These are phyloP conservation scores for Tetramorium simillimum DNA, from an alignment of 1,140 invertebrate species.

Conservation along the genomic window DNA sequence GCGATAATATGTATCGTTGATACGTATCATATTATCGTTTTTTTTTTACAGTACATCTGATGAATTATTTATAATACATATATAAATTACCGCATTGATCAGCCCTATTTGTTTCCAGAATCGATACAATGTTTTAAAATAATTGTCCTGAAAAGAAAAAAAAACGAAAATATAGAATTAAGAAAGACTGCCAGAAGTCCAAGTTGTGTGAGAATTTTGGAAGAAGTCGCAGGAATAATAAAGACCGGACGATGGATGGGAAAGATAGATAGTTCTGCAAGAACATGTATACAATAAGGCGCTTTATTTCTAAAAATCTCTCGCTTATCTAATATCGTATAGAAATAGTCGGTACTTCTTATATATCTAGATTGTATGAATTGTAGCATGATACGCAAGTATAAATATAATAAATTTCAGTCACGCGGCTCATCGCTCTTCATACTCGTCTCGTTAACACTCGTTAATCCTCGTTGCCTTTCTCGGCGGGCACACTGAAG, in stretches of 20 bases:
- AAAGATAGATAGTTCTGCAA: conserved; percentile 1
- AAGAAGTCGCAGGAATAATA: not conserved
- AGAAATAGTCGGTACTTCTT: conserved; percentile 46
- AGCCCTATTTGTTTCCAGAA: not conserved
- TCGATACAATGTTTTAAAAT: not conserved
- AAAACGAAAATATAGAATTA: not conserved
- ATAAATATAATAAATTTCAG: conserved; percentile 53
- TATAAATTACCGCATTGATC: not conserved
- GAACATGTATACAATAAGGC: conserved; percentile 50
- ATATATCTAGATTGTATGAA: conserved; percentile 19
- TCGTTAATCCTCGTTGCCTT: not conserved
- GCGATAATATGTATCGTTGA: not conserved
- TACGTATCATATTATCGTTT: no score
- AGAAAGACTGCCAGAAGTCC: not conserved
- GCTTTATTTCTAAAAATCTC: conserved; percentile 57
- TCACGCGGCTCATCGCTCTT: not conserved
- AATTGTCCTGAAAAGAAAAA: not conserved
- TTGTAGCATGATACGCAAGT: conserved; percentile 5
- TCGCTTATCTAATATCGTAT: conserved; percentile 26
- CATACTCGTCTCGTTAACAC: not conserved
- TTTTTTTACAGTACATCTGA: not conserved
- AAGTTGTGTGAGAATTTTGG: not conserved
- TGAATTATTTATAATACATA: not conserved
- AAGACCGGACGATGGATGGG: not conserved
- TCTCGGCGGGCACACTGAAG: not conserved